phyloP scores from a whole-genome alignment of 2,888 invertebrate genomes.

The Lycaena phlaeas region DNA sequence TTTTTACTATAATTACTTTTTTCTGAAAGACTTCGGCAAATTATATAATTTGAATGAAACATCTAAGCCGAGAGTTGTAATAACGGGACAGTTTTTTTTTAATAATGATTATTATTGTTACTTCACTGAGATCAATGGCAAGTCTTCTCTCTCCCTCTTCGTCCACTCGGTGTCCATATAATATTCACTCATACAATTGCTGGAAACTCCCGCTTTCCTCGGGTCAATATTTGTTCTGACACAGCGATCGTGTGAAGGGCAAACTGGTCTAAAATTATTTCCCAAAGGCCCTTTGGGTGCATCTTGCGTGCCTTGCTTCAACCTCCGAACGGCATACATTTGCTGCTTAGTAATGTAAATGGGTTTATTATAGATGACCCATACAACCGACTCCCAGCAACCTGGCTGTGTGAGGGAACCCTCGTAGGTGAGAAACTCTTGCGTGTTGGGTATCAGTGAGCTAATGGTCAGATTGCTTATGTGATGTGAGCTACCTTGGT shows the following conservation, averaged over 20 bases:
- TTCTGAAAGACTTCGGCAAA: too few relatives aligned
- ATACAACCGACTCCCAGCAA: neutral
- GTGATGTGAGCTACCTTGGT: neutral
- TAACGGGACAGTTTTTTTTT: too few relatives aligned
- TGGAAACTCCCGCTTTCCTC: neutral
- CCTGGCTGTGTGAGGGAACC: neutral
- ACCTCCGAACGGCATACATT: neutral
- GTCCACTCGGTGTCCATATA: neutral
- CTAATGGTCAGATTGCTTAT: neutral
- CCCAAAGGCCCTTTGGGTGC: neutral
- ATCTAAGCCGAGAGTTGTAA: too few relatives aligned
- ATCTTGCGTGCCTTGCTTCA: neutral
- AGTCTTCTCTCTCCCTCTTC: neutral
- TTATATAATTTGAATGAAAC: too few relatives aligned
- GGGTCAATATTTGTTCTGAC: neutral
- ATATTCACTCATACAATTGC: neutral
- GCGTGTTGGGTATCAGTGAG: neutral
- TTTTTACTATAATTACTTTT: too few relatives aligned
- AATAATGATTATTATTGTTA: too few relatives aligned
- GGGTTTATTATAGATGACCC: conserved; percentile 3
- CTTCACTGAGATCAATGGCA: neutral
- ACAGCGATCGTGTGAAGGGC: neutral
- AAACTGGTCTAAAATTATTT: neutral
- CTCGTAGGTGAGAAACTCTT: neutral
- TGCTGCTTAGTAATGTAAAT: neutral